phyloP scores from a whole-genome alignment of 2,113 vertebrate genomes.

The Taurulus bubalis region DNA sequence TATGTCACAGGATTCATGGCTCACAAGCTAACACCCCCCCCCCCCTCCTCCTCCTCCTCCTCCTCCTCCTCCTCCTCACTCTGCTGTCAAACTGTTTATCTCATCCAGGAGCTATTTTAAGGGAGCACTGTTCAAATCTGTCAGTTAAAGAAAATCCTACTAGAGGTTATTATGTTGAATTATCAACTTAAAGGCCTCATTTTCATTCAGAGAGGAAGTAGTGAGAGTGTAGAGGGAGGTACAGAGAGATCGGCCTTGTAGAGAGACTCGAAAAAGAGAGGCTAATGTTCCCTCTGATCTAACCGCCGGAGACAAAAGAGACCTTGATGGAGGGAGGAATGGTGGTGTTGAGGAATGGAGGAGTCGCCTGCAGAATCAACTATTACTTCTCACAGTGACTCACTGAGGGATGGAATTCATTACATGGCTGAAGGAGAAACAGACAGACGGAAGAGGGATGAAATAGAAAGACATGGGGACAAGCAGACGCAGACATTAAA shows the following conservation, averaged over 20 bases:
- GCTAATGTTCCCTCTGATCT: slow-evolving; percentile 64
- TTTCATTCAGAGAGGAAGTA: slow-evolving; percentile 31
- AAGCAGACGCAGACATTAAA: neutral
- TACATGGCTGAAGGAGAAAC: slow-evolving; percentile 44
- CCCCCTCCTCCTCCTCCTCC: neutral
- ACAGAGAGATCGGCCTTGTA: slow-evolving; percentile 33
- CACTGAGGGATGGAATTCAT: slow-evolving; percentile 59
- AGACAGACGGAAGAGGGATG: slow-evolving; percentile 23
- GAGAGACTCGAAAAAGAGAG: slow-evolving; percentile 51
- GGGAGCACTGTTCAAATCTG: slow-evolving; percentile 27
- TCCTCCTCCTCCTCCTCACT: neutral
- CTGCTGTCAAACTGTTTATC: slow-evolving; percentile 38
- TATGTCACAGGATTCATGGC: slow-evolving; percentile 53
- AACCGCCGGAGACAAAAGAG: slow-evolving; percentile 65
- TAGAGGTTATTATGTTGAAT: slow-evolving; percentile 11
- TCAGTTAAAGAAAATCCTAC: slow-evolving; percentile 29
- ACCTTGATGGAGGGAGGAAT: slow-evolving; percentile 63
- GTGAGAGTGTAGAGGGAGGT: slow-evolving; percentile 2
- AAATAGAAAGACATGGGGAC: slow-evolving; percentile 10
- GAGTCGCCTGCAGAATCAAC: slow-evolving; percentile 46
- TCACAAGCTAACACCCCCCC: slow-evolving; percentile 15
- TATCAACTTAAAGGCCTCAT: slow-evolving; percentile 29
- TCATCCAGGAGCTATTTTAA: slow-evolving; percentile 57
- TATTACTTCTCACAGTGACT: slow-evolving; percentile 54
- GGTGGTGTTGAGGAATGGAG: slow-evolving; percentile 51